phyloP scores from a whole-genome alignment of 2,888 invertebrate species.

The Amphimallon solstitiale region DNA sequence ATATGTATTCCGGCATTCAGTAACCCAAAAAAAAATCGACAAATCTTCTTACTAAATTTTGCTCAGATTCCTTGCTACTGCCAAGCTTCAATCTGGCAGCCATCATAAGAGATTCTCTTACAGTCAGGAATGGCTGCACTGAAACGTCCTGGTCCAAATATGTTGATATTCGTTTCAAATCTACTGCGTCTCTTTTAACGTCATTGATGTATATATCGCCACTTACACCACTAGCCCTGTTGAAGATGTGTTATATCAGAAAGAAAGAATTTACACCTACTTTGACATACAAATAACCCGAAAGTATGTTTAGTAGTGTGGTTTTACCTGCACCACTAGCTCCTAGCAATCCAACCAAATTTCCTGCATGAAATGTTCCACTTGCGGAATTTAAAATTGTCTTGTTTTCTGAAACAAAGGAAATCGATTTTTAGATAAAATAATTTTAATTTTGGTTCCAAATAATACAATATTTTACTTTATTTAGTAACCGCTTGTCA shows the following conservation, averaged over 20 bases:
- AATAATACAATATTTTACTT: too few species aligned
- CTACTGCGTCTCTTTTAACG: conserved; percentile 71
- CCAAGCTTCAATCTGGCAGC: conserved; percentile 80
- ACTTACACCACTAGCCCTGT: conserved; percentile 65
- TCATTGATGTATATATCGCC: conserved; percentile 78
- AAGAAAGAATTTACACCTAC: too few species aligned
- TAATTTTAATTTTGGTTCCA: too few species aligned
- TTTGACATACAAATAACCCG: conserved; percentile 32
- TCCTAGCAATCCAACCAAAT: conserved; percentile 36
- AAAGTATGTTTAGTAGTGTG: conserved; percentile 39
- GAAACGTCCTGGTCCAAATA: conserved; percentile 86
- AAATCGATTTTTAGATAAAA: too few species aligned
- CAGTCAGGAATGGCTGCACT: conserved; percentile 76
- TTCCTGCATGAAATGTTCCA: conserved; percentile 32
- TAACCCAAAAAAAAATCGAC: too few species aligned
- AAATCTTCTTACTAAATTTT: conserved; percentile 69
- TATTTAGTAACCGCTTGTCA: too few species aligned
- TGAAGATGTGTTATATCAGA: background rate
- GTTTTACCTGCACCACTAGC: conserved; percentile 41
- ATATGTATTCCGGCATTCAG: too few species aligned
- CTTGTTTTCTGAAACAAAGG: conserved; percentile 18
- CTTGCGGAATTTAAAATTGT: conserved; percentile 70
- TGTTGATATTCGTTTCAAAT: conserved; percentile 80
- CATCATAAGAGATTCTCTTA: conserved; percentile 78
- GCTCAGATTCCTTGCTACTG: conserved; percentile 69